Evolutionary conservation across 2,888 invertebrate species (phyloP).

Genomic region (Agonopterix heracliana): DNA sequence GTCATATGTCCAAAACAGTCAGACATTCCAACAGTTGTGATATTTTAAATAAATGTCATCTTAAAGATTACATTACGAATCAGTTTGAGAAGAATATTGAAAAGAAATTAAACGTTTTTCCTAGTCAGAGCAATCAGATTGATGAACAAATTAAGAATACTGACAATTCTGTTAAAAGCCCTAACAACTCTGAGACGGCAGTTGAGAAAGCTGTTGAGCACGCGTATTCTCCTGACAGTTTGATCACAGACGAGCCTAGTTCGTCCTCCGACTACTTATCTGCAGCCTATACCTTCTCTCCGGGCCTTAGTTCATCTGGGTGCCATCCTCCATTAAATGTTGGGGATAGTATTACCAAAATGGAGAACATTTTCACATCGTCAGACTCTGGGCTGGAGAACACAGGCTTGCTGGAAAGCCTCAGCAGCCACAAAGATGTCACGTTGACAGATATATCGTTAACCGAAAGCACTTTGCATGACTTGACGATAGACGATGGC

Average conservation of each 20-base stretch:
- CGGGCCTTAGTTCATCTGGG: constrained; percentile 35
- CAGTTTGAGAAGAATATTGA: constrained; percentile 18
- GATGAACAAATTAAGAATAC: constrained; percentile 16
- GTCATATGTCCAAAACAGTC: constrained; percentile 53
- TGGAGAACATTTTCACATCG: constrained; percentile 57
- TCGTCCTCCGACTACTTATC: constrained; percentile 65
- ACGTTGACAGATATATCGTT: constrained; percentile 55
- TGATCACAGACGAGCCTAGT: constrained; percentile 57
- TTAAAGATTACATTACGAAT: constrained; percentile 24
- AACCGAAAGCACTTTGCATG: constrained; percentile 61
- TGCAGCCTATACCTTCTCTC: constrained; percentile 52
- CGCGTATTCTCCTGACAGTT: constrained; percentile 56
- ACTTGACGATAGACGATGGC: constrained; percentile 47
- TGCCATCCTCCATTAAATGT: constrained; percentile 43
- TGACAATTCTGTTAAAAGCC: constrained; percentile 18
- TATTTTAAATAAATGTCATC: constrained; percentile 38
- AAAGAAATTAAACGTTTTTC: constrained; percentile 5
- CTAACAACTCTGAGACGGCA: constrained; percentile 17
- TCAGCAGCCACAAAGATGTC: constrained; percentile 53
- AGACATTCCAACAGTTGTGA: constrained; percentile 64
- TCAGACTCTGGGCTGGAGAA: constrained; percentile 70
- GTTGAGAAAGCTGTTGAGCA: constrained; percentile 35
- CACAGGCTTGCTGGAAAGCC: constrained; percentile 53
- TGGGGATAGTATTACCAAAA: constrained; percentile 42
- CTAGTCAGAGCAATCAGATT: constrained; percentile 10